Conservation (phyloP, 2,888 invertebrate species). For the Metallyticus violacea region DNA sequence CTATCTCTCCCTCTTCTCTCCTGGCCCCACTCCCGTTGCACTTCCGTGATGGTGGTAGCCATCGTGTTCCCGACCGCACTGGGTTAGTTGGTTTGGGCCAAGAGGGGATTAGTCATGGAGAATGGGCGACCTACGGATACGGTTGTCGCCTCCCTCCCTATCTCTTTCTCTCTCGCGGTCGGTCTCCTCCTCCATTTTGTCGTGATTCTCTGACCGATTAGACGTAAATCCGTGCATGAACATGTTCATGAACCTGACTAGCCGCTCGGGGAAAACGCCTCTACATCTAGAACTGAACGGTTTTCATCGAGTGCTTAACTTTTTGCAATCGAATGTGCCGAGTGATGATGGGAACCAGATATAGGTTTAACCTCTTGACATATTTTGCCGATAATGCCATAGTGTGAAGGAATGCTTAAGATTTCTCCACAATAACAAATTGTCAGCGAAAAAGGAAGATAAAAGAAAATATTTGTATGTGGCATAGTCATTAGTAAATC, state of each 20-base stretch:
- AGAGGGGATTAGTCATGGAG: neutral
- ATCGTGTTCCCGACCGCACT: neutral
- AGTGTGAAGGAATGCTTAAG: neutral
- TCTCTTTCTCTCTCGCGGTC: slow-evolving; percentile 27
- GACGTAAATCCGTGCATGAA: neutral
- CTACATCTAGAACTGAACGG: neutral
- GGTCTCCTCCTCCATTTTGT: slow-evolving; percentile 42
- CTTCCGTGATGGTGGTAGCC: neutral
- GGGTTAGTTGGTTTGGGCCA: neutral
- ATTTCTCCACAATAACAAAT: neutral
- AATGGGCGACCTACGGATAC: neutral
- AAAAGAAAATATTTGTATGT: neutral
- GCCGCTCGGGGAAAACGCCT: neutral
- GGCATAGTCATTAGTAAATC: neutral
- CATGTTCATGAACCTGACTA: neutral
- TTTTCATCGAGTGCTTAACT: neutral
- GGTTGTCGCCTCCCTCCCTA: neutral
- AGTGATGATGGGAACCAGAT: neutral
- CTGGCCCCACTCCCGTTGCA: neutral
- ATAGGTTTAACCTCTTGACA: neutral
- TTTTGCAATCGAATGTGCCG: neutral
- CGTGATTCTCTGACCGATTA: slow-evolving; percentile 40
- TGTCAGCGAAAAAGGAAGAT: neutral
- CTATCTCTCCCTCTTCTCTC: neutral
- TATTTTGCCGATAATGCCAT: neutral